phyloP scores from a whole-genome alignment of 2,113 vertebrate species.

The Myotis brandtii region DNA sequence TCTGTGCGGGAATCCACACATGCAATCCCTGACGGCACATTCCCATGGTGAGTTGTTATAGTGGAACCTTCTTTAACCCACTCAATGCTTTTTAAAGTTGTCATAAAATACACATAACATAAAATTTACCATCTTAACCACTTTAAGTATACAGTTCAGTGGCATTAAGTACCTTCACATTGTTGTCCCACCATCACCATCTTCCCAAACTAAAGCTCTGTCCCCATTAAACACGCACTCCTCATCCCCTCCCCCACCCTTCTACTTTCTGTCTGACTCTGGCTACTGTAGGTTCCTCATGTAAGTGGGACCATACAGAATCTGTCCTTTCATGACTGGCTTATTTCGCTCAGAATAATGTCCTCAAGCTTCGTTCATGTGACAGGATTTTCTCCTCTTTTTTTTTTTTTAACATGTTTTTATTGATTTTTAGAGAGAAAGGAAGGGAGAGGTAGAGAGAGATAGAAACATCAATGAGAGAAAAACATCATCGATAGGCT shows the following conservation, averaged over 20 bases:
- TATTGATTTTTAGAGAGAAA: background rate
- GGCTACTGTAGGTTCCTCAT: background rate
- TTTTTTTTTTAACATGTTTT: background rate
- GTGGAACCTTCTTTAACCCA: background rate
- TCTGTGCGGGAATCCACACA: background rate
- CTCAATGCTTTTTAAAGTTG: background rate
- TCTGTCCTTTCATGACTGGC: too few relatives aligned
- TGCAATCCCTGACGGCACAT: fast-evolving
- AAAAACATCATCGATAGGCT: background rate
- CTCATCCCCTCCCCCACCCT: fast-evolving
- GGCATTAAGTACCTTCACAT: too few relatives aligned
- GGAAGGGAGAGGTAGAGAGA: background rate
- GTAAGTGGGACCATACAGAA: fast-evolving
- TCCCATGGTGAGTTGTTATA: too few relatives aligned
- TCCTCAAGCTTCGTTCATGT: background rate
- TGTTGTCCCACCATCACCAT: fast-evolving
- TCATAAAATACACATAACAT: background rate
- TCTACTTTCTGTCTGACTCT: background rate
- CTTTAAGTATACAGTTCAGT: background rate
- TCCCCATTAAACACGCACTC: background rate
- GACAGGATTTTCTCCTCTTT: background rate
- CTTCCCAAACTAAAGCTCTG: background rate
- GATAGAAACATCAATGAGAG: background rate
- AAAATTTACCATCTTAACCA: background rate
- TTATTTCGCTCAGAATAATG: background rate